Evolutionary conservation across 2,888 invertebrate species (phyloP).

Genomic region (Luperina nickerlii): DNA sequence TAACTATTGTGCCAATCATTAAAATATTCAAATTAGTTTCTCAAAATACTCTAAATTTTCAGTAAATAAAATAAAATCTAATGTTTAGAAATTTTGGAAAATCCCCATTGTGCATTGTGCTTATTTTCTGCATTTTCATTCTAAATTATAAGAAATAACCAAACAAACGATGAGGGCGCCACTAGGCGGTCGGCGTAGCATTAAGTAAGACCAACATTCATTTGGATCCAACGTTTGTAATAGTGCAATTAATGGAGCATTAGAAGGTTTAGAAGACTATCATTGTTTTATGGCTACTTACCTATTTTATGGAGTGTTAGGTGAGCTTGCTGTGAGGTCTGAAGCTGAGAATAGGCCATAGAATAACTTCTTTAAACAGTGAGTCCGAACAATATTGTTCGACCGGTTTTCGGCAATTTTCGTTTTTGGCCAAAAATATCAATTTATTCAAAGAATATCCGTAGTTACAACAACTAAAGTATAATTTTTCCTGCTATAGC

Average conservation of each 20-base stretch:
- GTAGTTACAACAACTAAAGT: no score
- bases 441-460: background rate
- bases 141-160: no score
- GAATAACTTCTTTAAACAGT: background rate
- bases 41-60: no score
- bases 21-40: no score
- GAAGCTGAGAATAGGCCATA: background rate
- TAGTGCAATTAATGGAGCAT: slow-evolving; percentile 13
- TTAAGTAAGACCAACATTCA: slow-evolving; percentile 7
- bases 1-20: no score
- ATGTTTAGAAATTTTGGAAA: no score
- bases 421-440: background rate
- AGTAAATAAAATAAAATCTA: no score
- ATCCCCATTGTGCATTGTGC: no score
- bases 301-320: slow-evolving; percentile 31
- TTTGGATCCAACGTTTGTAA: slow-evolving; percentile 7
- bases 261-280: slow-evolving; percentile 21
- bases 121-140: no score
- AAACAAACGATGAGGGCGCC: no score
- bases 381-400: background rate
- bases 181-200: no score
- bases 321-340: slow-evolving; percentile 24
- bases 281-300: slow-evolving; percentile 19
- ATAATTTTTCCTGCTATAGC: no score
- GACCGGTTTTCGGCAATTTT: background rate